Evolutionary conservation across 23 tunicate species (phyloP), one percentile per base, ranked within the genome.

Genomic region (Corella eumyota): DNA sequence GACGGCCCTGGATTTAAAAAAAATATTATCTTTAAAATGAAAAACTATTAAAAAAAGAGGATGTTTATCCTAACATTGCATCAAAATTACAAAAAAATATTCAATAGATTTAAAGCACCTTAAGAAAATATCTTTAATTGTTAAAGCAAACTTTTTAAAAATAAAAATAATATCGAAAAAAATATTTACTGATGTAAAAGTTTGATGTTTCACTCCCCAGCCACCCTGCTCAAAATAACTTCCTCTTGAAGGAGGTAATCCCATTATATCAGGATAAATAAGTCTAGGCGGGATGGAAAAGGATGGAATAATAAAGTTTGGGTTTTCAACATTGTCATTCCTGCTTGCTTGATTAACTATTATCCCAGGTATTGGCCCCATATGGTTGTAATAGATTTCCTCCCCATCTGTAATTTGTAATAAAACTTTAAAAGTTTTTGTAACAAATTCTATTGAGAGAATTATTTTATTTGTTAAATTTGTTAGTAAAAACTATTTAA

Each of bases 171-270:
- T 7, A n/a, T 51, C 21, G 6, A 6, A 51, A 51, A 9, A 51
- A 51, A 7, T 51, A 21, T 32, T 62, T 62, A 62, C 68, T n/a
- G 68, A 6, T 7, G 68, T 38, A 25, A 62, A 62, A 2, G 40
- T 27, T 23, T 20, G 52, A 2, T 62, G 68, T 2, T 52, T 37
- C 40, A 7, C 22, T 9, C 6, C 20, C 57, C 57, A 25, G 21
- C 57, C 23, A n/a, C 20, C 37, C 33, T 45, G 79, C 25, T 80
- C 90, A 2, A 71, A 21, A 36, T 70, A 71, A 44, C 65, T 76
- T 30, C 74, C 92, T 29, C 92, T 58, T 26, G 92, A 82, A 19
- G 81, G 81, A 9, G 92, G 92, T 11, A 70, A 66, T 19, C 31
- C 30, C 25, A 40, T 25, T 9, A 20, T 27, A 54, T 67, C 72